Conservation (phyloP, 2,113 vertebrate genomes). For the Hippocampus abdominalis region DNA sequence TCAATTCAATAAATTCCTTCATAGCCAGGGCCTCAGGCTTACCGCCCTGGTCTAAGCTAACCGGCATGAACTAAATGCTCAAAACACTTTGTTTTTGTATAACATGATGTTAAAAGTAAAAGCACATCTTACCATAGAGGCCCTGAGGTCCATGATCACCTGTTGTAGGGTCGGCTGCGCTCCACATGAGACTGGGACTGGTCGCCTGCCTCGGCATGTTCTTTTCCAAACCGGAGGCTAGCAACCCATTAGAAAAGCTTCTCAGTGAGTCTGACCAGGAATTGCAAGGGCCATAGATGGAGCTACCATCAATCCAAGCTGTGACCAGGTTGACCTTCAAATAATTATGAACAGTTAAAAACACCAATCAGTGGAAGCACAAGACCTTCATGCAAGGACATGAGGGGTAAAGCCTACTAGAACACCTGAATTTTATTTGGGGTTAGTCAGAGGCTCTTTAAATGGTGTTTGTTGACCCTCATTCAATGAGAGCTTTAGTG, state of each 20-base stretch:
- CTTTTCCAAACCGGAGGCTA: conserved; percentile 66
- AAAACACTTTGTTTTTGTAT: not conserved
- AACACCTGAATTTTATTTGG: not conserved
- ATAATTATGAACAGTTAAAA: too few relatives aligned
- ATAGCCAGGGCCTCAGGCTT: conserved; percentile 44
- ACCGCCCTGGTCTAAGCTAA: conserved; percentile 11
- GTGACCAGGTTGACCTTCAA: conserved; percentile 84
- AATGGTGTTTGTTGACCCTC: too few relatives aligned
- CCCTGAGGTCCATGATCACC: conserved; percentile 63
- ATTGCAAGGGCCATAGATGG: conserved; percentile 88
- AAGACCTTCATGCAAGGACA: too few relatives aligned
- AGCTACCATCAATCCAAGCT: conserved; percentile 92
- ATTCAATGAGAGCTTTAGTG: too few relatives aligned
- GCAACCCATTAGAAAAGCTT: conserved; percentile 76
- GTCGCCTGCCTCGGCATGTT: conserved; percentile 69
- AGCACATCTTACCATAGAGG: conserved; percentile 53
- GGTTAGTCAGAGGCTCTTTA: not conserved
- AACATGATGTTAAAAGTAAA: not conserved
- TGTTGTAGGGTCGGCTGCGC: conserved; percentile 76
- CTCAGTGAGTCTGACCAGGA: conserved; percentile 89
- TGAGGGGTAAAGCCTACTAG: too few relatives aligned
- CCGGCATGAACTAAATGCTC: not conserved
- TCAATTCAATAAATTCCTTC: conserved; percentile 46
- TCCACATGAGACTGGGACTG: conserved; percentile 79
- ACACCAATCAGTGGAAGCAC: too few relatives aligned